A percentile compares a stretch with the other conserved stretches of the same genome.
Evolutionary conservation across 1,140 invertebrate species (phyloP).

Genomic region (Euura lappo): DNA sequence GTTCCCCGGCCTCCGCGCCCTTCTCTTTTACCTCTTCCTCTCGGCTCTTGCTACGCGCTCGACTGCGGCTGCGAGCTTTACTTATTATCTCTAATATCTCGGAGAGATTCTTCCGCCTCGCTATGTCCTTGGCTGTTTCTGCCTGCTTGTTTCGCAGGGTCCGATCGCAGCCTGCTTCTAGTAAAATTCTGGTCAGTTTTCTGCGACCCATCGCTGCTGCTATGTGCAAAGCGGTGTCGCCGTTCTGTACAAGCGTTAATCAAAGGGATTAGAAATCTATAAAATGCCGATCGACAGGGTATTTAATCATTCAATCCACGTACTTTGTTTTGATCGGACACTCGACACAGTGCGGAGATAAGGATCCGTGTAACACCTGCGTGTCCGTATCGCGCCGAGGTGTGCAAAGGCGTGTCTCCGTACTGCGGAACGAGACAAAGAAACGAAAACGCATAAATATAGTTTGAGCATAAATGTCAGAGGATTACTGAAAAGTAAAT

Average conservation of each 20-base stretch:
- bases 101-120: conserved; percentile 80
- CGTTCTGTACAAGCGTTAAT: conserved; percentile 70
- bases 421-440: conserved; percentile 70
- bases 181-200: conserved; percentile 88
- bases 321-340: conserved; percentile 91
- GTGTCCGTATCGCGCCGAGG: conserved; percentile 93
- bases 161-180: conserved; percentile 85
- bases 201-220: conserved; percentile 90
- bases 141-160: conserved; percentile 87
- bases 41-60: conserved; percentile 45
- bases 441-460: not conserved
- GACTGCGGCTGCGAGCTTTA: conserved; percentile 62
- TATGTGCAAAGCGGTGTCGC: conserved; percentile 93
- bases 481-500: not conserved
- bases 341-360: conserved; percentile 85
- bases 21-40: conserved; percentile 56
- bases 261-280: conserved; percentile 8
- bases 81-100: conserved; percentile 83
- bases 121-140: conserved; percentile 91
- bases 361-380: conserved; percentile 94
- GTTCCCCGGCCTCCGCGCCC: conserved; percentile 50
- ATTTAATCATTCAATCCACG: conserved; percentile 23
- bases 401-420: conserved; percentile 95
- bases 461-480: no score
- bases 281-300: not conserved